Percentiles rank a stretch among this genome's conserved stretches.
Evolutionary conservation across 2,797 vertebrate genomes (phyloP).

Genomic region (Tragelaphus oryx): DNA sequence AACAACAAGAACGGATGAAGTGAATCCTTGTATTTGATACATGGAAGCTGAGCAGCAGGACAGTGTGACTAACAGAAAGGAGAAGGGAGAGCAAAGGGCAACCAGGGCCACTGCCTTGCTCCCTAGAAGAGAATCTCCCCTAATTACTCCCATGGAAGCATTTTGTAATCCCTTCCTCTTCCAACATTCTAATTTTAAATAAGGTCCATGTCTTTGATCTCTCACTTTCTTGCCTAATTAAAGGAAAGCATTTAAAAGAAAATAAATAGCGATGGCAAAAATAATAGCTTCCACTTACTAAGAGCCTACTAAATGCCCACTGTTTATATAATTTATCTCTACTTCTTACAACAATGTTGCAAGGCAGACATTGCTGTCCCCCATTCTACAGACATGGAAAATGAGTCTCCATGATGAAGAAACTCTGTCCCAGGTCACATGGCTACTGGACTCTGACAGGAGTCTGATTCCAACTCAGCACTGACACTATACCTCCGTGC

Average conservation of each 20-base stretch:
- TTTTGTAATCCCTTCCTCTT: not conserved
- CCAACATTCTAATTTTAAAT: not conserved
- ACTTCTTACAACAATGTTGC: not conserved
- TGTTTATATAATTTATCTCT: not conserved
- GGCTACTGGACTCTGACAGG: not conserved
- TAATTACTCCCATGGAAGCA: not conserved
- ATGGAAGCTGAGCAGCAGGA: not conserved
- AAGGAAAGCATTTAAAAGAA: not conserved
- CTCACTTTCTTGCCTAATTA: not conserved
- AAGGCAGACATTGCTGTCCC: not conserved
- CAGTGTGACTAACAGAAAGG: not conserved
- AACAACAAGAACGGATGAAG: not conserved
- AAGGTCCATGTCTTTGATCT: not conserved
- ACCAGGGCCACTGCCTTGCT: not conserved
- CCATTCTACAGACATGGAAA: not conserved
- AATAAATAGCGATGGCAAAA: not conserved
- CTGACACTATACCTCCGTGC: not conserved
- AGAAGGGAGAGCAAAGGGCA: not conserved
- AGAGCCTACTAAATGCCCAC: not conserved
- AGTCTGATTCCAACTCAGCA: not conserved
- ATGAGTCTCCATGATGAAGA: not conserved
- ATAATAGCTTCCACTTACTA: not conserved
- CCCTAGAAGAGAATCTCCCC: not conserved
- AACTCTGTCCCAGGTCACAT: not conserved
- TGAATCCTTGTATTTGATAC: not conserved